Evolutionary conservation across 2,888 invertebrate species (phyloP), one percentile per base, ranked within the genome.

Genomic region (Cephus sareptanus): DNA sequence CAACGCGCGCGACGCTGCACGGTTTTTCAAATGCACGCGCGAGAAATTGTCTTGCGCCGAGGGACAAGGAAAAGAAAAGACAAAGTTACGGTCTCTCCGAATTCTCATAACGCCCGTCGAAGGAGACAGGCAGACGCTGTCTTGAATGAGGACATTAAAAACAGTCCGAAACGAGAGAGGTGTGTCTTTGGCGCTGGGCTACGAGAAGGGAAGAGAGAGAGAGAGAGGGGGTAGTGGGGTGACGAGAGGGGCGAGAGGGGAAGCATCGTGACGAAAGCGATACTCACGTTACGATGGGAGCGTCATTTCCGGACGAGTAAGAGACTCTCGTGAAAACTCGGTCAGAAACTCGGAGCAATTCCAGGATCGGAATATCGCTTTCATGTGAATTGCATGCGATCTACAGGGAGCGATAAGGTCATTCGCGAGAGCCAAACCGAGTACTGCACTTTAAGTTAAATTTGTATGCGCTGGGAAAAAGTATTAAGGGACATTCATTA

Each of bases 111-210:
- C 70, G 70, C 15, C 70, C 31, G 70, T 33, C 30, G 70, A 70
- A 70, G 13, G 15, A 40, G 40, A 15, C 40, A 40, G 40, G 4
- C 40, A 15, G 40, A 40, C 40, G 40, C 40, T 40, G 40, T 40
- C 40, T 40, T 40, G 34, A 74, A 30, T 13, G 73, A 68, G 37
- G 69, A 69, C 75, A 73, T 78, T 75, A 73, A 78, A 78, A 78
- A 31, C 34, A 78, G 75, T 76, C 75, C 12, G 68, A 78, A 78
- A 78, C 34, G 73, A 78, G 31, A 31, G 68, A 78, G 78, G 78
- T 75, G 78, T 73, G 78, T 35, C 75, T 30, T 23, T 11, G 15
- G 33, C 30, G 33, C 0, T 70, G 12, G 4, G 33, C 30, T 30
- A 23, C 0, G 70, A 15, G 15, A 31, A 15, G 70, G 70, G 30